Evolutionary conservation across 1,140 invertebrate species (phyloP).

Genomic region (Batillaria attramentaria): DNA sequence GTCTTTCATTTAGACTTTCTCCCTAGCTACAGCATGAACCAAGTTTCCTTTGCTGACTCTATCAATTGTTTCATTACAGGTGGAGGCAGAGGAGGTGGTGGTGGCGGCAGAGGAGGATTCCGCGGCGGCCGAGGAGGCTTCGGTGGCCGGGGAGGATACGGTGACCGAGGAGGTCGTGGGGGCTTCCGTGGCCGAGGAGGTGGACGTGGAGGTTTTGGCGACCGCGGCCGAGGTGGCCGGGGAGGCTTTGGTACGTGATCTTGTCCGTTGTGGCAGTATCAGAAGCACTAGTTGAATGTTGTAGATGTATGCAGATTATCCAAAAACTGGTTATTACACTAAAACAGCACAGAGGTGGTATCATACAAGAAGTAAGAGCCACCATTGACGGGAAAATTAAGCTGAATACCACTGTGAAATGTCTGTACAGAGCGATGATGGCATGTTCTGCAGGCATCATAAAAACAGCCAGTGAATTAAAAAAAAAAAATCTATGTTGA

Average conservation of each 20-base stretch:
- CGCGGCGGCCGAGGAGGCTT: conserved; percentile 48
- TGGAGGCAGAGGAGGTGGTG: conserved; percentile 10
- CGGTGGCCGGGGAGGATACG: conserved; percentile 35
- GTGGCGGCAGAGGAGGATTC: conserved; percentile 32
- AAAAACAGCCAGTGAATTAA: too few species aligned
- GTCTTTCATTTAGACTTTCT: neutral
- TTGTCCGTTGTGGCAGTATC: neutral
- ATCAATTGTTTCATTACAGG: neutral
- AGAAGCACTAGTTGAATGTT: neutral
- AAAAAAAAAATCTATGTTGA: too few species aligned
- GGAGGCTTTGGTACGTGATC: conserved; percentile 32
- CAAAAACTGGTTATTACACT: neutral
- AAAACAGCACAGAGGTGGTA: neutral
- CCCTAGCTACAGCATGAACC: neutral
- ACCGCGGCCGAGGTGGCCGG: conserved; percentile 34
- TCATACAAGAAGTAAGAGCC: neutral
- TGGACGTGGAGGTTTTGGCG: conserved; percentile 20
- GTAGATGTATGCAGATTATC: neutral
- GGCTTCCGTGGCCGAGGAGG: conserved; percentile 34
- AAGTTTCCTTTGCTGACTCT: neutral
- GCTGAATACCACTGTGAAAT: too few species aligned
- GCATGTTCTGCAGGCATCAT: too few species aligned
- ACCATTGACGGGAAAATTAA: neutral
- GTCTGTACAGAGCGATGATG: too few species aligned
- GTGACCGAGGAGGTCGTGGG: conserved; percentile 30